Conservation (phyloP, 2,113 vertebrate genomes). For the Ageneiosus marmoratus region DNA sequence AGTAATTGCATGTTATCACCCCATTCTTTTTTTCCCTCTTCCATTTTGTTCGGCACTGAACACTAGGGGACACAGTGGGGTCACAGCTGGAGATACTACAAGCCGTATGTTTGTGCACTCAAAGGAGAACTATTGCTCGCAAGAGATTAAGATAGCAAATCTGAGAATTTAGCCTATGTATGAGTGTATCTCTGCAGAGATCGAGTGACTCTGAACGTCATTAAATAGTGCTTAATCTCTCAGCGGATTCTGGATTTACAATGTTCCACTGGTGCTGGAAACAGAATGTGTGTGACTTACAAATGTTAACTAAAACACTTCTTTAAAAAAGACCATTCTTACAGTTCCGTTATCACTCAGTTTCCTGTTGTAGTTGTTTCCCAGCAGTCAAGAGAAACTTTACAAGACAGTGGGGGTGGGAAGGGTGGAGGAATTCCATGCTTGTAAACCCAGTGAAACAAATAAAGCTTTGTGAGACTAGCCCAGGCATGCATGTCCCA, state of each 20-base stretch:
- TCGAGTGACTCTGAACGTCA: background rate
- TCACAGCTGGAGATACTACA: slow-evolving; percentile 14
- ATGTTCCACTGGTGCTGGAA: slow-evolving; percentile 13
- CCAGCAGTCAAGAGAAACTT: slow-evolving; percentile 32
- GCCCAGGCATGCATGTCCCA: slow-evolving; percentile 36
- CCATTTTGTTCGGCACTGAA: slow-evolving; percentile 21
- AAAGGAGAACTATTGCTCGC: background rate
- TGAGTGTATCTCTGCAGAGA: background rate
- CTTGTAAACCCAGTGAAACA: slow-evolving; percentile 47
- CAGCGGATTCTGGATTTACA: background rate
- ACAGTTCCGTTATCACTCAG: background rate
- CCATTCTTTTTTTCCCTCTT: background rate
- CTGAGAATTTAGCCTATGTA: slow-evolving; percentile 19
- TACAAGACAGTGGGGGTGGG: slow-evolving; percentile 19
- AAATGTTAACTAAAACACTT: background rate
- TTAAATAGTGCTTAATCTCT: background rate
- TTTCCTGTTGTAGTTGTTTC: slow-evolving; percentile 41
- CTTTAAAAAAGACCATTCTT: background rate
- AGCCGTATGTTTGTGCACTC: slow-evolving; percentile 16
- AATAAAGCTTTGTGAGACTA: slow-evolving; percentile 56
- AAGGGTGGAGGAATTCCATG: background rate
- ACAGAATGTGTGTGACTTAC: background rate
- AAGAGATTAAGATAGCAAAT: slow-evolving; percentile 30
- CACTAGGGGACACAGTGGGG: slow-evolving; percentile 20
- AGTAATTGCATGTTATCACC: slow-evolving; percentile 42